Base-by-base conservation (phyloP, 2,113 vertebrate genomes). In the Ageneiosus marmoratus region DNA sequence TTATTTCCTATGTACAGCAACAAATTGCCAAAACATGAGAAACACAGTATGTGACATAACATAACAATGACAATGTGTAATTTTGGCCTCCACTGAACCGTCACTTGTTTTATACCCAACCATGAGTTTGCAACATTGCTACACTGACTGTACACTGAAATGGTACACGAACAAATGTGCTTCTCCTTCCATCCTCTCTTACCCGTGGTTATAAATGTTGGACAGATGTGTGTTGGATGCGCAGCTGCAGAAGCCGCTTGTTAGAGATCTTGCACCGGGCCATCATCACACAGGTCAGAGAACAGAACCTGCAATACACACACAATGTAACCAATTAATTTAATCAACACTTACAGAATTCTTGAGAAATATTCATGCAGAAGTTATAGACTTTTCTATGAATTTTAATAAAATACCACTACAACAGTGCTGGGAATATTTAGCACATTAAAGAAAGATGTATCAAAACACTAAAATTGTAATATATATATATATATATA, bases 181-280 rank as follows among this genome's bases (percentile, higher is more conserved):
- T 24, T 83, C 51, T 3, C 41, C 27, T 27, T 72, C n/a, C 5
- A 48, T 48, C 27, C 46, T 73, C 22, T 37, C 95, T 98, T 93
- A 97, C 96, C 96, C 91, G 95, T 89, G 87, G 94, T 95, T 93
- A 97, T 87, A 96, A 97, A 93, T 94, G 94, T 95, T 95, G 96
- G 95, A 97, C 95, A 95, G 95, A 89, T 93, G 91, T 94, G 92
- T 95, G 92, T 83, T 92, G 93, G 94, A 94, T 91, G 92, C 92
- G 84, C 89, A 92, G 85, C 91, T 87, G 91, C 62, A 90, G 90
- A 84, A 18, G 87, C 93, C 89, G 82, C 92, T 90, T 92, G 20
- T 87, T 87, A 87, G 81, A 51, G 77, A 88, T 90, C 89, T 83
- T 2, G 41, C 88, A 85, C 82, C 81, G 77, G n/a, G 89, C 78